Evolutionary conservation across 1,140 invertebrate genomes (phyloP).

Genomic region (Pinna nobilis): DNA sequence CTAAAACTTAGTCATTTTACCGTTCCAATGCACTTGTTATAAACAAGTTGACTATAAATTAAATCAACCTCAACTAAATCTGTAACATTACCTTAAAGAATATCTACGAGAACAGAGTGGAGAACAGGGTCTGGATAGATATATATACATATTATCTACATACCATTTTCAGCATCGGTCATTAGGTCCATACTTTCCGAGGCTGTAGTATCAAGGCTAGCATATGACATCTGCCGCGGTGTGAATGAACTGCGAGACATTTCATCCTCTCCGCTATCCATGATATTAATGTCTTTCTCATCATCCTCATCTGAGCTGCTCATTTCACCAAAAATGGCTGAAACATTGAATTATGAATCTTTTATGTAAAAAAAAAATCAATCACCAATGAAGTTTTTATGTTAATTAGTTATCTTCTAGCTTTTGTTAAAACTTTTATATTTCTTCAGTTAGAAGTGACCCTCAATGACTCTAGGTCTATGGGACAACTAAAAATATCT

Average conservation of each 20-base stretch:
- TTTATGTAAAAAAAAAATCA: neutral
- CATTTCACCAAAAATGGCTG: slow-evolving; percentile 66
- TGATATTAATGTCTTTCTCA: slow-evolving; percentile 69
- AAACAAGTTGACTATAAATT: too few species aligned
- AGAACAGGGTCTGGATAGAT: too few species aligned
- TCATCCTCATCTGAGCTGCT: slow-evolving; percentile 69
- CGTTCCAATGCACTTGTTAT: too few species aligned
- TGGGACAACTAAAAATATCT: too few species aligned
- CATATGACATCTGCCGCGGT: slow-evolving; percentile 34
- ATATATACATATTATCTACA: slow-evolving; percentile 3
- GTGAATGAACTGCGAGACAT: slow-evolving; percentile 48
- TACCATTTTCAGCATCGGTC: slow-evolving; percentile 47
- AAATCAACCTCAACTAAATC: too few species aligned
- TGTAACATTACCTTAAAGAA: too few species aligned
- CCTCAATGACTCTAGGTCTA: too few species aligned
- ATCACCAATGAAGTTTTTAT: neutral
- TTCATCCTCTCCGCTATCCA: slow-evolving; percentile 70
- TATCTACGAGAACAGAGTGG: too few species aligned
- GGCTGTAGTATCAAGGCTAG: slow-evolving; percentile 35
- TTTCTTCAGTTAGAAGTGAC: too few species aligned
- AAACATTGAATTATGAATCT: neutral
- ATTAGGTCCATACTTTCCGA: slow-evolving; percentile 37
- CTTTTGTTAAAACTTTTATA: too few species aligned
- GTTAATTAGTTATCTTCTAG: too few species aligned
- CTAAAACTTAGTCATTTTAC: too few species aligned